phyloP scores from a whole-genome alignment of 2,797 vertebrate species.

The Eidolon dupreanum region DNA sequence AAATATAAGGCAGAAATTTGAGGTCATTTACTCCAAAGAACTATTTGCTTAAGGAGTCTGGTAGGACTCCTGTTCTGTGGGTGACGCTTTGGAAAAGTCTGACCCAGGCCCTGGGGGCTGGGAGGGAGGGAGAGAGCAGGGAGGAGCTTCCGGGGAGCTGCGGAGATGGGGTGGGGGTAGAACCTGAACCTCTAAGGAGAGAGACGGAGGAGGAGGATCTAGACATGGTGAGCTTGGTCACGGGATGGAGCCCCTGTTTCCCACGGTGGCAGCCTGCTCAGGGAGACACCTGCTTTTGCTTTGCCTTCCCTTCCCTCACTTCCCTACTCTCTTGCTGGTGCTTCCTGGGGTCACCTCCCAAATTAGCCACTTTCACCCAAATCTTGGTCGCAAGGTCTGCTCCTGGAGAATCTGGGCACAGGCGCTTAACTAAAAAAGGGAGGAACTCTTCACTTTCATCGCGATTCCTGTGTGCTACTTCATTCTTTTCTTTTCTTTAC shows the following conservation, averaged over 20 bases:
- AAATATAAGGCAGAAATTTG: neutral
- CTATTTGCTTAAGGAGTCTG: neutral
- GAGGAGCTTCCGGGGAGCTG: neutral
- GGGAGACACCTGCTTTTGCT: fast-evolving
- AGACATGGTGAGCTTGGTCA: fast-evolving
- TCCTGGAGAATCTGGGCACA: neutral
- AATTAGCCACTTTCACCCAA: neutral
- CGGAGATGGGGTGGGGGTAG: too few species aligned
- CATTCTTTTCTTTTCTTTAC: neutral
- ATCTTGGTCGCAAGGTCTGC: neutral
- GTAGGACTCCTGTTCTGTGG: neutral
- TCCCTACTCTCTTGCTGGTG: fast-evolving
- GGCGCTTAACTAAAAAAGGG: neutral
- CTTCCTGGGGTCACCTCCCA: neutral
- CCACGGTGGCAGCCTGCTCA: neutral
- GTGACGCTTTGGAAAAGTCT: neutral
- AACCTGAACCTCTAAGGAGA: too few species aligned
- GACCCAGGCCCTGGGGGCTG: fast-evolving
- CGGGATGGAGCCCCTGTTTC: fast-evolving
- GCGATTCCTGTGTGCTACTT: neutral
- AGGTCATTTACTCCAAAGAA: too few species aligned
- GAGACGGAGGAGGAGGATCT: fast-evolving
- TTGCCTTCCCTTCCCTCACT: too few species aligned
- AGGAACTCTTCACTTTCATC: too few species aligned
- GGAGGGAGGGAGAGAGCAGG: neutral